These are phyloP conservation scores for Tolypeutes matacus DNA, from an alignment of 2,797 vertebrate genomes.

Conservation along the genomic window DNA sequence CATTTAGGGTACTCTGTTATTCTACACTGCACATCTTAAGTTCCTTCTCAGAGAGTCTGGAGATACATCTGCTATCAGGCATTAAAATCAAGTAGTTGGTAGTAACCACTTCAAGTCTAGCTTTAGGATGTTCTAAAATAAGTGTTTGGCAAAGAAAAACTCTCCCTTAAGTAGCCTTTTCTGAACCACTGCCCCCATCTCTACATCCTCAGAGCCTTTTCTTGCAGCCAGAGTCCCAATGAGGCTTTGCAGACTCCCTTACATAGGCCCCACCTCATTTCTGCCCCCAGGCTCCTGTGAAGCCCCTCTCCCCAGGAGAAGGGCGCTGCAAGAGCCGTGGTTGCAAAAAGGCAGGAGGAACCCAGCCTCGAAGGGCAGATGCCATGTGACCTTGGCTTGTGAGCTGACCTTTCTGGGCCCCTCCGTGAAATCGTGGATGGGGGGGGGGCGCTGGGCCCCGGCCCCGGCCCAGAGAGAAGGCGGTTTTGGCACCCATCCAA, in stretches of 20 bases:
- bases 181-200: background rate
- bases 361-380: constrained; percentile 67
- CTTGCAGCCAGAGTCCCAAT: background rate
- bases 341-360: constrained; percentile 53
- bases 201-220: background rate
- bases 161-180: constrained; percentile 39
- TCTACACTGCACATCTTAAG: background rate
- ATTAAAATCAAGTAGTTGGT: constrained; percentile 56
- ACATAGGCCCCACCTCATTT: constrained; percentile 23
- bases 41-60: constrained; percentile 52
- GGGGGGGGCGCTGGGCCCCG: constrained; percentile 64
- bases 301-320: constrained; percentile 9
- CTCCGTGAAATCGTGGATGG: constrained; percentile 68
- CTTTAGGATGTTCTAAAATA: constrained; percentile 46
- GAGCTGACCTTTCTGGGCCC: constrained; percentile 77
- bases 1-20: background rate
- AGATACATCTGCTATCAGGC: constrained; percentile 16
- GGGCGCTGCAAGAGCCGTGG: background rate
- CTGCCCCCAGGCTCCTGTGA: constrained; percentile 13
- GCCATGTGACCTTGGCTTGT: constrained; percentile 71
- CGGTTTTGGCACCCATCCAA: constrained; percentile 78
- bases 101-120: constrained; percentile 64
- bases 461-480: constrained; percentile 75
- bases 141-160: constrained; percentile 21
- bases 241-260: background rate